phyloP scores from a whole-genome alignment of 1,140 invertebrate species.

The Harpegnathos saltator region DNA sequence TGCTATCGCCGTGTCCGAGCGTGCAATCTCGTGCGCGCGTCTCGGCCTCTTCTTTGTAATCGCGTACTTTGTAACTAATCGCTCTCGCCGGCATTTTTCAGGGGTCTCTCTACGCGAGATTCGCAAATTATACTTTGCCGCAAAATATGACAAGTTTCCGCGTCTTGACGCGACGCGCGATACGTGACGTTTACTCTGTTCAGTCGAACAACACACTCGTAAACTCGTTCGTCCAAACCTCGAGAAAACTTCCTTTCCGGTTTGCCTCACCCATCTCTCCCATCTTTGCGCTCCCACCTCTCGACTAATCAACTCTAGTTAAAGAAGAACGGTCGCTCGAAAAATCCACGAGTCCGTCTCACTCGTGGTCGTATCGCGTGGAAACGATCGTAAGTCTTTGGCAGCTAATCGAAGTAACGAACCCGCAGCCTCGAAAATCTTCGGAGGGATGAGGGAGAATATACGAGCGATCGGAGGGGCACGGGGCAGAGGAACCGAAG shows the following conservation, averaged over 20 bases:
- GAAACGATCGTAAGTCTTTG: conserved; percentile 23
- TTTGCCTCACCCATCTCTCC: too few species aligned
- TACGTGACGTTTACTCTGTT: neutral
- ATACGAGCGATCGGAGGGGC: conserved; percentile 22
- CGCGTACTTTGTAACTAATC: neutral
- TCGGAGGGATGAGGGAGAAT: conserved; percentile 49
- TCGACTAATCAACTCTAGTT: too few species aligned
- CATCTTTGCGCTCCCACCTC: too few species aligned
- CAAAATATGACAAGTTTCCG: too few species aligned
- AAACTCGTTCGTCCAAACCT: too few species aligned
- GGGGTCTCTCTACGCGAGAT: too few species aligned
- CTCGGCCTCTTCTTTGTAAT: conserved; percentile 9
- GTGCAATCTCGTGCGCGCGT: neutral
- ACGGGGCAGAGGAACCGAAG: conserved; percentile 26
- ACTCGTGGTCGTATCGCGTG: neutral
- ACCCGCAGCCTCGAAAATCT: conserved; percentile 10
- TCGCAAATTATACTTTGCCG: too few species aligned
- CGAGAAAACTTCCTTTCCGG: too few species aligned
- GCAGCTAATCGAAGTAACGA: conserved; percentile 17
- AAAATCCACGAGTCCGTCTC: conserved; percentile 6
- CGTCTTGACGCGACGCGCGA: too few species aligned
- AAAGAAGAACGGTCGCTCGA: conserved; percentile 12
- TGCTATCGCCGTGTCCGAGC: conserved; percentile 4
- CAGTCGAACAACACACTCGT: too few species aligned
- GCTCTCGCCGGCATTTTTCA: neutral